Evolutionary conservation across 30 jellyfish, hydroid and myxozoan species (phyloP).

Genomic region (Clytia hemisphaerica): DNA sequence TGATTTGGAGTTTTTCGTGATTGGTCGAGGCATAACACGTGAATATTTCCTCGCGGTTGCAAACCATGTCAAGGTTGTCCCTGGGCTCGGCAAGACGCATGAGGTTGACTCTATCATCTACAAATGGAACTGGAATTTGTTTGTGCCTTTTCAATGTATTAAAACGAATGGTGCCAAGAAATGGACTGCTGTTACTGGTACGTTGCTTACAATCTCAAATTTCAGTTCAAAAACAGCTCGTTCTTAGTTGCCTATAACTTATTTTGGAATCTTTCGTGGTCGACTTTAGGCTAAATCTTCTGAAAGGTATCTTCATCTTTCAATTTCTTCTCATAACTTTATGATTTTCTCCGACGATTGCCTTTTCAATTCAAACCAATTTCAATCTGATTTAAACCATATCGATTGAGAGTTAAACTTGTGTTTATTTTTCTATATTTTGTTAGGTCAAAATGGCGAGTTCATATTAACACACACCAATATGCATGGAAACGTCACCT

Average conservation of each 20-base stretch:
- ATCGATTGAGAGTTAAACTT: background rate
- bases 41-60: conserved; percentile 93
- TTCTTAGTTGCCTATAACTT: background rate
- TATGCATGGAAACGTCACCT: conserved; percentile 10
- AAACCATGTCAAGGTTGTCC: conserved; percentile 31
- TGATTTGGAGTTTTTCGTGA: conserved; percentile 82
- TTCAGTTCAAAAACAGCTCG: background rate
- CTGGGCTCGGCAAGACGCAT: conserved; percentile 12
- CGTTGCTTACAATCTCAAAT: background rate
- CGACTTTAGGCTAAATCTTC: no score
- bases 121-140: conserved; percentile 92
- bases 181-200: conserved; percentile 83
- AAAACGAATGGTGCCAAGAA: conserved; percentile 59
- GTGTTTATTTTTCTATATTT: background rate
- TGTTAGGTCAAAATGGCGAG: conserved; percentile 59
- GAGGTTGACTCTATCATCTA: conserved; percentile 70
- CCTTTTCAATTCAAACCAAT: background rate
- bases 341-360: background rate
- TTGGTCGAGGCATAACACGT: conserved; percentile 81
- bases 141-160: conserved; percentile 92
- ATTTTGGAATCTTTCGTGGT: no score
- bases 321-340: background rate
- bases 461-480: conserved; percentile 45
- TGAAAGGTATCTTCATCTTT: background rate
- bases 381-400: background rate